These are phyloP conservation scores for Phalera bucephala DNA, from an alignment of 2,888 invertebrate genomes.

Conservation along the genomic window DNA sequence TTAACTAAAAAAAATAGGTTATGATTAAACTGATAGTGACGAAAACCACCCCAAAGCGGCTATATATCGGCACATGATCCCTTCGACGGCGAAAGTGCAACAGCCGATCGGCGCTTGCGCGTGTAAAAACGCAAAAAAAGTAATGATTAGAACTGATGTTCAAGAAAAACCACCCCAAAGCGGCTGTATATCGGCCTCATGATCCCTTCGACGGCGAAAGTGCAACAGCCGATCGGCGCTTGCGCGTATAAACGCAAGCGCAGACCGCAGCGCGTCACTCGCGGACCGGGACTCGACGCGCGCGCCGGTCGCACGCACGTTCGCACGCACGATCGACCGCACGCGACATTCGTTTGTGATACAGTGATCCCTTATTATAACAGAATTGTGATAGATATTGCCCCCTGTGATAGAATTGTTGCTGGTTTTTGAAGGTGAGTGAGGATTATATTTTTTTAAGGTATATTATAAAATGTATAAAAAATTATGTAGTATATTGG, in stretches of 20 bases:
- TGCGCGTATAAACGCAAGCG: constrained; percentile 65
- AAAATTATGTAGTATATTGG: no score
- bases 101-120: no score
- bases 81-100: no score
- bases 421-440: constrained; percentile 43
- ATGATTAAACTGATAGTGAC: no score
- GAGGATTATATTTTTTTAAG: no score
- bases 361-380: constrained; percentile 34
- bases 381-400: constrained; percentile 24
- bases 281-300: constrained; percentile 52
- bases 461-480: no score
- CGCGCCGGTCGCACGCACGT: constrained; percentile 43
- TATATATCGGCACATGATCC: no score
- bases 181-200: background rate
- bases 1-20: constrained; percentile 9
- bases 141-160: no score
- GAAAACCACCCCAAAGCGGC: constrained; percentile 1
- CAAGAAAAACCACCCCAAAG: background rate
- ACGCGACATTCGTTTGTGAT: constrained; percentile 31
- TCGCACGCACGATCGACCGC: constrained; percentile 22
- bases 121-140: constrained; percentile 11
- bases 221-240: constrained; percentile 53
- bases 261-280: constrained; percentile 58
- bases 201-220: constrained; percentile 61
- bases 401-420: constrained; percentile 26